These are phyloP conservation scores for Orchesella flavescens DNA, from an alignment of 2,888 invertebrate genomes.

Conservation along the genomic window DNA sequence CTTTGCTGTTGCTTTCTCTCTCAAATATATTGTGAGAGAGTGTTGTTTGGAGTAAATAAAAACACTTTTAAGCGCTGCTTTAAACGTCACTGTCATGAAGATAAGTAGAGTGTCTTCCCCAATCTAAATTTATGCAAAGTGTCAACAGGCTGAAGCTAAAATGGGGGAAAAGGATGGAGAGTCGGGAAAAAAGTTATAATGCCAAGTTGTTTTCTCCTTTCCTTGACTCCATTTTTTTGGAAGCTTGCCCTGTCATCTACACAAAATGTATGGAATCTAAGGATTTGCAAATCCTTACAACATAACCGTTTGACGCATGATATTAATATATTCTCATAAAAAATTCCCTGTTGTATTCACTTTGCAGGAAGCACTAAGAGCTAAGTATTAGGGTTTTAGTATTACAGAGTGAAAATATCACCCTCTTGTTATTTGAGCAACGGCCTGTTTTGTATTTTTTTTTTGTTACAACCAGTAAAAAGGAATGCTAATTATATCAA, in stretches of 20 bases:
- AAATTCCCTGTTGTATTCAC: neutral
- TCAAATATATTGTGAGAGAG: constrained; percentile 28
- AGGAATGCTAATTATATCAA: too few species aligned
- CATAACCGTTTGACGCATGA: neutral
- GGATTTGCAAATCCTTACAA: constrained; percentile 3
- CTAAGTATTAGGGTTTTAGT: too few species aligned
- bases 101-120: constrained; percentile 47
- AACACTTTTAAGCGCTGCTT: constrained; percentile 51
- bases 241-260: constrained; percentile 38
- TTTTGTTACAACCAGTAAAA: too few species aligned
- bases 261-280: neutral
- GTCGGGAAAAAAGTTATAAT: constrained; percentile 6
- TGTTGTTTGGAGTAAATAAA: constrained; percentile 52
- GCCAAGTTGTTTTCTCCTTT: neutral
- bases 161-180: neutral
- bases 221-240: constrained; percentile 12
- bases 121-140: constrained; percentile 57
- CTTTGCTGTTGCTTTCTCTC: neutral
- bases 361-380: too few species aligned
- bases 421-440: too few species aligned
- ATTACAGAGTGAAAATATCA: too few species aligned
- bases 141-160: constrained; percentile 51
- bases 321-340: neutral
- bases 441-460: too few species aligned
- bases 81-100: constrained; percentile 55